These are phyloP conservation scores for Drosophila repletoides DNA, from an alignment of 1,140 invertebrate species.

Conservation along the genomic window DNA sequence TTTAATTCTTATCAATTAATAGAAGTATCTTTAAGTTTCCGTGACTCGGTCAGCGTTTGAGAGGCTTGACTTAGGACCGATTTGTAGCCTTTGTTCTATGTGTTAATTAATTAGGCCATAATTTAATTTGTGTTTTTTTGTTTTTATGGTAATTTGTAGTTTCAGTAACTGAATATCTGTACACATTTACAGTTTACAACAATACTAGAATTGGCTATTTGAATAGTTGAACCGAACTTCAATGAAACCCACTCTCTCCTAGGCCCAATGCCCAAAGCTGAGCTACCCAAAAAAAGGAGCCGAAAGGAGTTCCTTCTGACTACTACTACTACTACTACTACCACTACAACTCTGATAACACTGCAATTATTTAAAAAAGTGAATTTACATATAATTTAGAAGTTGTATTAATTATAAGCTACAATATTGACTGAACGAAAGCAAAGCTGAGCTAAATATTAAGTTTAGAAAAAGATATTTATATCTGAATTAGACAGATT, in stretches of 20 bases:
- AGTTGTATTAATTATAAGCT: constrained; percentile 21
- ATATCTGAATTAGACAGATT: not conserved
- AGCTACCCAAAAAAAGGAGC: constrained; percentile 33
- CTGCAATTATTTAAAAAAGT: constrained; percentile 30
- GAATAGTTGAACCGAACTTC: constrained; percentile 9
- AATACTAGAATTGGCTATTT: constrained; percentile 51
- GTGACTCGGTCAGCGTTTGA: not conserved
- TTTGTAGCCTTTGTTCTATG: no score
- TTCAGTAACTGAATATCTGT: constrained; percentile 47
- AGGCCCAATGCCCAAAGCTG: constrained; percentile 14
- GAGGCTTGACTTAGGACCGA: no score
- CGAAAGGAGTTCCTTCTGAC: no score
- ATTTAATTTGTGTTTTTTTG: constrained; percentile 1
- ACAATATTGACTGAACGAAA: constrained; percentile 65
- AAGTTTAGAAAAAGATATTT: constrained; percentile 37
- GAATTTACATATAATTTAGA: constrained; percentile 12
- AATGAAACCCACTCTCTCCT: constrained; percentile 5
- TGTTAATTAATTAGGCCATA: no score
- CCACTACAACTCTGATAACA: constrained; percentile 10
- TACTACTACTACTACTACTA: no score
- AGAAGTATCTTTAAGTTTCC: not conserved
- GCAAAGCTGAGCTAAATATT: constrained; percentile 66
- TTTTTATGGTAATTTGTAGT: constrained; percentile 1
- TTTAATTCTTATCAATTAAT: not conserved
- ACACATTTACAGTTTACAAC: constrained; percentile 67